Percentiles rank a stretch among this genome's conserved stretches.
These are phyloP conservation scores for Spisula solida DNA, from an alignment of 2,888 invertebrate species.

Conservation along the genomic window DNA sequence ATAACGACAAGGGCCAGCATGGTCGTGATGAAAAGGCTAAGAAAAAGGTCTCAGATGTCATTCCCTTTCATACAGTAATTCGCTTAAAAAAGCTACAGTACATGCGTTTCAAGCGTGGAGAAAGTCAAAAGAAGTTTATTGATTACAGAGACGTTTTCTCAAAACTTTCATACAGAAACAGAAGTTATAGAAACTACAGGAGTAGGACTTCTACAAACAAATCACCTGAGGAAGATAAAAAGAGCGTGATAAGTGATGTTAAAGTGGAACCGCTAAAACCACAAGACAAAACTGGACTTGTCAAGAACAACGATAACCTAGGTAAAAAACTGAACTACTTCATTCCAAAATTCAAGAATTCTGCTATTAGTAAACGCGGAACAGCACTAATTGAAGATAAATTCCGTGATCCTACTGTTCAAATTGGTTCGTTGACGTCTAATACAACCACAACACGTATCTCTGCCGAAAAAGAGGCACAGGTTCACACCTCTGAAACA, in stretches of 20 bases:
- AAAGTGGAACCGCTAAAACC: background rate
- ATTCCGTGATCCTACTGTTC: background rate
- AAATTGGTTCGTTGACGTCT: background rate
- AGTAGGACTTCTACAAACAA: background rate
- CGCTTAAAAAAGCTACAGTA: conserved; percentile 41
- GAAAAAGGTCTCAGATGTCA: conserved; percentile 4
- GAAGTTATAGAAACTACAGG: background rate
- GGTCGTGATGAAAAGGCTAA: background rate
- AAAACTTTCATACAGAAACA: background rate
- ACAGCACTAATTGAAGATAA: conserved; percentile 37
- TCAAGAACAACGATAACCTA: background rate
- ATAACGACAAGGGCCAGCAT: background rate
- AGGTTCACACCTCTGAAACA: background rate
- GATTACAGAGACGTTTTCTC: conserved; percentile 48
- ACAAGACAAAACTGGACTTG: background rate
- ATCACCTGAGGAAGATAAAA: background rate
- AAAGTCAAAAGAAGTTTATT: conserved; percentile 42
- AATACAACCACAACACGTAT: background rate
- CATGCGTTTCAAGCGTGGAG: conserved; percentile 40
- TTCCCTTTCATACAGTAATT: conserved; percentile 50
- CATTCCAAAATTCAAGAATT: conserved; percentile 2
- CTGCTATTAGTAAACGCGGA: conserved; percentile 35
- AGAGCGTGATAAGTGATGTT: background rate
- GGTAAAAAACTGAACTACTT: background rate
- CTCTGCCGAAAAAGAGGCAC: background rate